These are phyloP conservation scores for Diplazon laetatorius DNA, from an alignment of 2,888 invertebrate species.

Conservation along the genomic window DNA sequence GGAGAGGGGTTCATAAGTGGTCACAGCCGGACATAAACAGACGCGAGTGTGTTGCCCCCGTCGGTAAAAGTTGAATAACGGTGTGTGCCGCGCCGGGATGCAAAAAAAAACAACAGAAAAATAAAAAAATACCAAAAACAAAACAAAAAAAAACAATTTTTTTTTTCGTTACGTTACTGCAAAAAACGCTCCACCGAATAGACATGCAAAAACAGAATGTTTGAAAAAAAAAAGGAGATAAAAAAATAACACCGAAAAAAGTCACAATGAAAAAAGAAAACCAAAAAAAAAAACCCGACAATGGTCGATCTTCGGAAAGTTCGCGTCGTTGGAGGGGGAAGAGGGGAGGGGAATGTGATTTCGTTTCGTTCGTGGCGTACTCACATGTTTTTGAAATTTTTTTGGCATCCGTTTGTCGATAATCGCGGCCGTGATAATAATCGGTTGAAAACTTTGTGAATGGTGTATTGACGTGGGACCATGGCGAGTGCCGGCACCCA, in stretches of 20 bases:
- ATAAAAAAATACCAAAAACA: too few relatives aligned
- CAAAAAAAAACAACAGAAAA: too few relatives aligned
- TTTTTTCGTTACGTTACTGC: too few relatives aligned
- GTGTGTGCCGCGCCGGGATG: slow-evolving; percentile 23
- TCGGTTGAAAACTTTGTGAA: slow-evolving; percentile 64
- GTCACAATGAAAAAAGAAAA: background rate
- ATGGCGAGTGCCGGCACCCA: slow-evolving; percentile 74
- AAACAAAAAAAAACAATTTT: too few relatives aligned
- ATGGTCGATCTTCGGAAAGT: background rate
- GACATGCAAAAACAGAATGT: too few relatives aligned
- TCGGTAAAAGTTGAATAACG: slow-evolving; percentile 43
- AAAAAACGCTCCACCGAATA: too few relatives aligned
- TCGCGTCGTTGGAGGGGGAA: background rate
- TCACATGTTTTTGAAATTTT: slow-evolving; percentile 70
- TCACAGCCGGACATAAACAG: slow-evolving; percentile 20
- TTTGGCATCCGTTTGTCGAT: slow-evolving; percentile 54
- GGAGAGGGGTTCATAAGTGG: too few relatives aligned
- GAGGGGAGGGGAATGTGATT: too few relatives aligned
- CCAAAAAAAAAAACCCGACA: background rate
- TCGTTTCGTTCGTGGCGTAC: too few relatives aligned
- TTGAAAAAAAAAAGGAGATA: too few relatives aligned
- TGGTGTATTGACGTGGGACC: slow-evolving; percentile 71
- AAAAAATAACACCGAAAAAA: background rate
- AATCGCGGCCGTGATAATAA: slow-evolving; percentile 66
- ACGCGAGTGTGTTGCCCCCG: slow-evolving; percentile 31